Evolutionary conservation across 2,888 invertebrate genomes (phyloP).

Genomic region (Endotricha flammealis): DNA sequence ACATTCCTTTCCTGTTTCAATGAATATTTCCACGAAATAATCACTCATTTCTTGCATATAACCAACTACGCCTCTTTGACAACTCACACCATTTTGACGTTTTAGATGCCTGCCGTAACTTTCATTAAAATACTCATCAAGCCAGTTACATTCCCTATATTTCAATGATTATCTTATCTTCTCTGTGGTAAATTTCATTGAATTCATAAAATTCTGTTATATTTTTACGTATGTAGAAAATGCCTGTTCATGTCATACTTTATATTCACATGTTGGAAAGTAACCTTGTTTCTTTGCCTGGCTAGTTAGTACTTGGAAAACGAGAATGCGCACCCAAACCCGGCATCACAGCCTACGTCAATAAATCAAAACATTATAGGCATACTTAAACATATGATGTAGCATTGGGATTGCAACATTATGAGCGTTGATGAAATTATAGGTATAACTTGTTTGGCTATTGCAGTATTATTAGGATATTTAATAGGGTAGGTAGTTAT

Average conservation of each 20-base stretch:
- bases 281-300: background rate
- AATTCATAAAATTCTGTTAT: conserved; percentile 24
- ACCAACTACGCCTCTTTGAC: conserved; percentile 71
- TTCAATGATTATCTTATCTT: conserved; percentile 19
- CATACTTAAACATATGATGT: too few species aligned
- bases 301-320: too few species aligned
- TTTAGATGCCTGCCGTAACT: conserved; percentile 40
- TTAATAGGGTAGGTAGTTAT: too few species aligned
- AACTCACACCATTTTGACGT: conserved; percentile 76
- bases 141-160: conserved; percentile 49
- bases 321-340: too few species aligned
- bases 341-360: too few species aligned
- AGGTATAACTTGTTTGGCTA: too few species aligned
- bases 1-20: conserved; percentile 49
- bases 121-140: conserved; percentile 36
- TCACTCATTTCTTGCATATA: conserved; percentile 58
- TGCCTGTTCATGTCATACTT: too few species aligned
- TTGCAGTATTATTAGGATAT: too few species aligned
- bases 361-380: too few species aligned
- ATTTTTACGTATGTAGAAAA: conserved; percentile 24
- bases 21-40: conserved; percentile 47
- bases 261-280: background rate
- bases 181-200: conserved; percentile 13
- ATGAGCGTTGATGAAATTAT: too few species aligned
- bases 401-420: too few species aligned